Percentiles rank a stretch among this genome's conserved stretches.
These are phyloP conservation scores for Anhinga rufa DNA, from an alignment of 2,113 vertebrate genomes.

Conservation along the genomic window DNA sequence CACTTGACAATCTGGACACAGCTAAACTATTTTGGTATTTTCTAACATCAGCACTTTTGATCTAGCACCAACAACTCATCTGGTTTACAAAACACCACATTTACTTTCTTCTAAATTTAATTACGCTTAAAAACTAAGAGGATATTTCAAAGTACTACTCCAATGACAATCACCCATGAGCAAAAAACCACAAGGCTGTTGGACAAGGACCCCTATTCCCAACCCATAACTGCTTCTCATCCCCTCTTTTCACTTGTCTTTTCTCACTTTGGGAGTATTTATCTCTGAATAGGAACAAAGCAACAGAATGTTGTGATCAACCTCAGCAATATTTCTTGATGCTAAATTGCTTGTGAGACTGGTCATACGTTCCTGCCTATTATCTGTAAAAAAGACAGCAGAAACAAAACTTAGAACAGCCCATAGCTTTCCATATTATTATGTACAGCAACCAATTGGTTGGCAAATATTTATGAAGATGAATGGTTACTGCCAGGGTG, in stretches of 20 bases:
- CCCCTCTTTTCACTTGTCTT: neutral
- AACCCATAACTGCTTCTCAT: neutral
- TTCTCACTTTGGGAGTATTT: neutral
- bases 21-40: conserved; percentile 17
- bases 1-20: conserved; percentile 5
- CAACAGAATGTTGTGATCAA: neutral
- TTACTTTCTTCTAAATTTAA: neutral
- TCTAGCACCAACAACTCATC: neutral
- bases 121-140: neutral
- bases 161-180: neutral
- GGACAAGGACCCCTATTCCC: neutral
- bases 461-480: neutral
- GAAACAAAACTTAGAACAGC: neutral
- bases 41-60: neutral
- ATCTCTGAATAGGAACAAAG: neutral
- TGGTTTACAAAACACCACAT: neutral
- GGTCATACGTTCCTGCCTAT: neutral
- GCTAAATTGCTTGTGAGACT: neutral
- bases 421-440: neutral
- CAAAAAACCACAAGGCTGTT: neutral
- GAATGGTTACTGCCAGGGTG: neutral
- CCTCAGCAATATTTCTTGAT: neutral
- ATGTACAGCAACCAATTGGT: neutral
- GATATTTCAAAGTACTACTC: neutral
- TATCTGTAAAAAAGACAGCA: neutral